These are phyloP conservation scores for Cariama cristata DNA, from an alignment of 2,113 vertebrate species.

Conservation along the genomic window DNA sequence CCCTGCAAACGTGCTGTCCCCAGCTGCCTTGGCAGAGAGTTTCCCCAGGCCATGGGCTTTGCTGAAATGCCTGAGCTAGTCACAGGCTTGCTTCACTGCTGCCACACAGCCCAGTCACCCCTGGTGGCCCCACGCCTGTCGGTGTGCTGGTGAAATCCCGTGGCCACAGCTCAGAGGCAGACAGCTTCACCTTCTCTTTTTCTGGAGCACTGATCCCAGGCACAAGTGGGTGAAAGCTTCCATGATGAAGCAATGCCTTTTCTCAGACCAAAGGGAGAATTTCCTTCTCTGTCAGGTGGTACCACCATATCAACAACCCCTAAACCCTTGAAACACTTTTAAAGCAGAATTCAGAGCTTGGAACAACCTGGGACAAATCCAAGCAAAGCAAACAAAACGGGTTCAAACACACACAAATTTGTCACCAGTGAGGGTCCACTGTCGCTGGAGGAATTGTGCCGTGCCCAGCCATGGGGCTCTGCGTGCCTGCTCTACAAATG, in stretches of 20 bases:
- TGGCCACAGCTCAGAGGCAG: neutral
- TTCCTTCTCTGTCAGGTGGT: neutral
- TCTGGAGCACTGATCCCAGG: neutral
- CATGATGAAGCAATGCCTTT: neutral
- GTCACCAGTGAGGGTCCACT: neutral
- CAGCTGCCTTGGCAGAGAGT: neutral
- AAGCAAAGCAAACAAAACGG: neutral
- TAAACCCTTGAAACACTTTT: neutral
- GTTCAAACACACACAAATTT: neutral
- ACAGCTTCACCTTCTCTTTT: neutral
- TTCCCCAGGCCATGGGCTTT: neutral
- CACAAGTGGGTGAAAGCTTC: neutral
- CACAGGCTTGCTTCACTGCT: neutral
- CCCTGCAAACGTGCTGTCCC: neutral
- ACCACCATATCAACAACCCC: neutral
- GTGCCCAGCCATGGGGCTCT: neutral
- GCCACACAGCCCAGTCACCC: rapidly evolving
- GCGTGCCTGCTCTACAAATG: neutral
- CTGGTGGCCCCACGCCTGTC: rapidly evolving
- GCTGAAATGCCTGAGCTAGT: neutral
- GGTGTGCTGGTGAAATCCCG: rapidly evolving
- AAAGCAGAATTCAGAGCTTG: neutral
- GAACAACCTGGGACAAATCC: neutral
- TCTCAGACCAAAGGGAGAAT: neutral
- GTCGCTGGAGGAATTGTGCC: neutral